phyloP scores from a whole-genome alignment of 2,797 vertebrate species.

The Etheostoma nigrum region DNA sequence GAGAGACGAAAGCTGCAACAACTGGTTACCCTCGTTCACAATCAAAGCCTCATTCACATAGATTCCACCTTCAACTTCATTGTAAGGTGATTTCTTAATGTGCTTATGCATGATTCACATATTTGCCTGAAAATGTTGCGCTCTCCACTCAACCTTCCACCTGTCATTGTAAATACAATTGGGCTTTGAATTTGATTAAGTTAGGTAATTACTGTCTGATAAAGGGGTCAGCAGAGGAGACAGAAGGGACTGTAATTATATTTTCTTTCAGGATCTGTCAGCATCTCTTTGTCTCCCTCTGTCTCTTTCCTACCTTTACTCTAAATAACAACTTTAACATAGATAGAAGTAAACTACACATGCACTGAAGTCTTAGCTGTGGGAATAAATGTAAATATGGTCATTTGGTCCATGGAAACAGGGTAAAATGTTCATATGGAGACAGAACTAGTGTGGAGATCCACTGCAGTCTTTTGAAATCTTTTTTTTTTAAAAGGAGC shows the following conservation, averaged over 20 bases:
- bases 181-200: constrained; percentile 17
- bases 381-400: neutral
- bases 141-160: neutral
- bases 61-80: neutral
- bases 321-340: constrained; percentile 26
- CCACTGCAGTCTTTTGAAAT: neutral
- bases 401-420: neutral
- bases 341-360: neutral
- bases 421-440: neutral
- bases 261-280: constrained; percentile 38
- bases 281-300: constrained; percentile 18
- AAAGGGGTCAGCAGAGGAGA: constrained; percentile 27
- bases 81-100: constrained; percentile 19
- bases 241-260: constrained; percentile 23
- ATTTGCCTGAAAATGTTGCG: neutral
- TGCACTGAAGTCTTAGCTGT: neutral
- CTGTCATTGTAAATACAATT: neutral
- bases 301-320: neutral
- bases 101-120: neutral
- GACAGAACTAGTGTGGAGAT: neutral
- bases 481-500: neutral
- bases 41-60: neutral
- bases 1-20: neutral
- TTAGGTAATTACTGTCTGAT: constrained; percentile 29
- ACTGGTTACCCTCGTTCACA: neutral